A percentile compares a stretch with the other conserved stretches of the same genome.
Evolutionary conservation across 2,888 invertebrate genomes (phyloP).

Genomic region (Ectropis crepuscularia): DNA sequence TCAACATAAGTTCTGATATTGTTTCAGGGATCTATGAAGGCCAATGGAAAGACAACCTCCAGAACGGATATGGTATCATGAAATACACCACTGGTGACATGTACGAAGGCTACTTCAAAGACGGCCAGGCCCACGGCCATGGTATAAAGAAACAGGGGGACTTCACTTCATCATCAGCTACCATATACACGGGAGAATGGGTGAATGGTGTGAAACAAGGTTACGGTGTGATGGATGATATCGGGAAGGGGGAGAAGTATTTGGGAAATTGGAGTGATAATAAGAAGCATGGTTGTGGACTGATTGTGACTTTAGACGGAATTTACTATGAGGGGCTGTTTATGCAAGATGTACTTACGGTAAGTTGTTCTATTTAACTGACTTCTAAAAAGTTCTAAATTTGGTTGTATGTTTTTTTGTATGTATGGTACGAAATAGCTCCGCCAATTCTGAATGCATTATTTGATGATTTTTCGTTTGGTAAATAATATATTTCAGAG

Average conservation of each 20-base stretch:
- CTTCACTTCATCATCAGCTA: slow-evolving; percentile 89
- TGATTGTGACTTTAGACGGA: slow-evolving; percentile 94
- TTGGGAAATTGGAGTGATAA: slow-evolving; percentile 95
- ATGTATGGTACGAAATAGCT: too few species aligned
- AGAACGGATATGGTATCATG: slow-evolving; percentile 92
- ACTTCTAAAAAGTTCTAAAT: neutral
- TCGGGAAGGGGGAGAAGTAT: slow-evolving; percentile 94
- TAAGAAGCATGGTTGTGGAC: slow-evolving; percentile 92
- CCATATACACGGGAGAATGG: slow-evolving; percentile 96
- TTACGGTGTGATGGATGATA: slow-evolving; percentile 95
- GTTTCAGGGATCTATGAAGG: slow-evolving; percentile 89
- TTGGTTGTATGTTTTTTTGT: too few species aligned
- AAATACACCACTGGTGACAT: slow-evolving; percentile 91
- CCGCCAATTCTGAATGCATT: too few species aligned
- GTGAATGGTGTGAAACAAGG: slow-evolving; percentile 90
- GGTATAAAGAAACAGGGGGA: slow-evolving; percentile 92
- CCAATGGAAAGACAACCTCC: slow-evolving; percentile 91
- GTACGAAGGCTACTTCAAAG: slow-evolving; percentile 94
- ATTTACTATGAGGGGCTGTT: slow-evolving; percentile 96
- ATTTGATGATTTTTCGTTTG: too few species aligned
- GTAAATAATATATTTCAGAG: too few species aligned
- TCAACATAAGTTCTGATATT: neutral
- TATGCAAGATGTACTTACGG: slow-evolving; percentile 90
- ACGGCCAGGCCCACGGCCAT: slow-evolving; percentile 93
- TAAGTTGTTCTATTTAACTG: slow-evolving; percentile 62